Conservation (phyloP, 2,888 invertebrate species). For the Tetranychus truncatus region DNA sequence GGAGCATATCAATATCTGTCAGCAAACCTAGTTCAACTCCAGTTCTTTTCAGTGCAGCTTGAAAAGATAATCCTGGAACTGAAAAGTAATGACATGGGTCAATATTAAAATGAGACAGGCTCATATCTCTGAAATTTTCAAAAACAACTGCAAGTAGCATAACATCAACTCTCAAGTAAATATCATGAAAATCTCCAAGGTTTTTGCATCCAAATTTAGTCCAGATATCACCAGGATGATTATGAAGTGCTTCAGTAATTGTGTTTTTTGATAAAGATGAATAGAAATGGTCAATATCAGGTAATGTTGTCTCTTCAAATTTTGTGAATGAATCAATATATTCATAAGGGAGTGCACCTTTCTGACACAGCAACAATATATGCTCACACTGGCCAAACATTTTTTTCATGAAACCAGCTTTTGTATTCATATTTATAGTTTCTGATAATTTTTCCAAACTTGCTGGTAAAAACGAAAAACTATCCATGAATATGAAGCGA, state of each 20-base stretch:
- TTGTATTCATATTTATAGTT: neutral
- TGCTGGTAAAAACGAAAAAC: neutral
- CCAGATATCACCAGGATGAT: neutral
- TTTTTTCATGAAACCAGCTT: too few species aligned
- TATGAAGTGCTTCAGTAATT: neutral
- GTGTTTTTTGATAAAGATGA: neutral
- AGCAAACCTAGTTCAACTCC: neutral
- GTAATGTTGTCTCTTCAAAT: neutral
- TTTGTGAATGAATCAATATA: neutral
- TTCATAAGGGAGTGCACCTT: conserved; percentile 2
- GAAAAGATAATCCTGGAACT: neutral
- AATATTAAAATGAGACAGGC: neutral
- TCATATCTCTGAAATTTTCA: neutral
- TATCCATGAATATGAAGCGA: neutral
- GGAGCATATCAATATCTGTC: conserved; percentile 4
- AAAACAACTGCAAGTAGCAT: neutral
- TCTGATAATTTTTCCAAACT: neutral
- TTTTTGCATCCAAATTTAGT: neutral
- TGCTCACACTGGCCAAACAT: neutral
- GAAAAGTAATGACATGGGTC: neutral
- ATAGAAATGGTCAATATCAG: neutral
- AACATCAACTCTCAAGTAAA: neutral
- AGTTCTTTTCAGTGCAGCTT: neutral
- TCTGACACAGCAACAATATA: neutral
- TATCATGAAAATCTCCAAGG: conserved; percentile 1